Base-by-base conservation (phyloP, 1,140 invertebrate species). In the Drosophila asahinai region DNA sequence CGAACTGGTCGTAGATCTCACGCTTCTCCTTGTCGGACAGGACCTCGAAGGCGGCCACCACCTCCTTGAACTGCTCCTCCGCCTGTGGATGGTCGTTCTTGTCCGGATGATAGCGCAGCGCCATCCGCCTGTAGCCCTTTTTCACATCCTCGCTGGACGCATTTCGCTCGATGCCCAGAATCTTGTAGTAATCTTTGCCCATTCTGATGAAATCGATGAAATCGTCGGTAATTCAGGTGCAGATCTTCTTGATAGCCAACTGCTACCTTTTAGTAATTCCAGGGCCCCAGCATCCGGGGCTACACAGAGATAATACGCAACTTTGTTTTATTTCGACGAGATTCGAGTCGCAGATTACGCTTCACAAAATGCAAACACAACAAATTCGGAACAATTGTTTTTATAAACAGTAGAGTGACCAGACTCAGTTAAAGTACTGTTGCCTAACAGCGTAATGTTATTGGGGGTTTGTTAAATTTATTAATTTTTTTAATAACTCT, bases 11-110 rank as follows among this genome's bases (percentile, higher is more conserved):
- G n/a, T 86, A 86, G 7, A 80, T 66, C 5, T 67, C 36, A 12
- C 83, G 83, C 45, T 86, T 86, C 12, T 86, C 84, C 52, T 89
- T 89, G 38, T 86, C 15, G 0, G 80, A 89, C 7, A 86, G 67
- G 22, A 89, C 51, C 33, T 86, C 84, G 17, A 83, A 86, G 8
- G 83, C 83, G 42, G 64, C 80, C 1, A 48, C 84, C n/a, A 86
- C 42, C 27, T 86, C 60, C 38, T 83, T 73, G 40, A 86, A 86
- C 9, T 70, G 61, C 42, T 73, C 77, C 30, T 70, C 84, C 14
- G 83, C 83, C 36, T 86, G 60, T 2, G 83, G 83, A 45, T 89
- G 80, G 25, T 89, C 81, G 15, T 86, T 86, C 43, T 86, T 86
- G 42, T 86, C 83, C 3, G 83, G 83, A 65, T 86, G 83, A 27